phyloP scores from a whole-genome alignment of 1,140 invertebrate species.

The Druon quercuslanigerum region DNA sequence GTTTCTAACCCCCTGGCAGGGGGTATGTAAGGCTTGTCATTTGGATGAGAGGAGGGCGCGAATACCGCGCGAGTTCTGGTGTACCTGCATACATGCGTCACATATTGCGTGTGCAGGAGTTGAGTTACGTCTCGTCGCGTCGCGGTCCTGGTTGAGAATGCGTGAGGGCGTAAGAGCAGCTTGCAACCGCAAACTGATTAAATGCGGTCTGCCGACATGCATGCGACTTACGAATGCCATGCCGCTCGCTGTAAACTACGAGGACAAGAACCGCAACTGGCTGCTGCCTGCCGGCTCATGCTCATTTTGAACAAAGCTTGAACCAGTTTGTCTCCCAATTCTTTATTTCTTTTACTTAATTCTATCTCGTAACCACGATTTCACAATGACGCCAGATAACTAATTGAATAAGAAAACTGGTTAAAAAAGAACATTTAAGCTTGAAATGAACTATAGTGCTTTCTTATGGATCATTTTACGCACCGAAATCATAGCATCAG shows the following conservation, averaged over 20 bases:
- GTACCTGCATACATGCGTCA: conserved; percentile 14
- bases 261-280: conserved; percentile 31
- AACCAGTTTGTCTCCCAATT: conserved; percentile 24
- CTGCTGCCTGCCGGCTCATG: neutral
- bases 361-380: neutral
- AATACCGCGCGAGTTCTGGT: conserved; percentile 1
- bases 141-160: conserved; percentile 41
- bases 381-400: no score
- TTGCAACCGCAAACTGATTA: conserved; percentile 64
- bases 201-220: conserved; percentile 61
- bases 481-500: no score
- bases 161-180: conserved; percentile 36
- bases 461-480: no score
- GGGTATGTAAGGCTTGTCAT: conserved; percentile 27
- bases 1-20: conserved; percentile 32
- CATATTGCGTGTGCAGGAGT: conserved; percentile 51
- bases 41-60: conserved; percentile 32
- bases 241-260: conserved; percentile 43
- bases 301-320: conserved; percentile 23
- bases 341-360: neutral
- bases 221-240: conserved; percentile 40
- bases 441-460: no score
- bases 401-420: no score
- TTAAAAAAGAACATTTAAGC: no score
- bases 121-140: conserved; percentile 60